These are phyloP conservation scores for Pterocles orientalis DNA, from an alignment of 2,113 vertebrate genomes.

Conservation along the genomic window DNA sequence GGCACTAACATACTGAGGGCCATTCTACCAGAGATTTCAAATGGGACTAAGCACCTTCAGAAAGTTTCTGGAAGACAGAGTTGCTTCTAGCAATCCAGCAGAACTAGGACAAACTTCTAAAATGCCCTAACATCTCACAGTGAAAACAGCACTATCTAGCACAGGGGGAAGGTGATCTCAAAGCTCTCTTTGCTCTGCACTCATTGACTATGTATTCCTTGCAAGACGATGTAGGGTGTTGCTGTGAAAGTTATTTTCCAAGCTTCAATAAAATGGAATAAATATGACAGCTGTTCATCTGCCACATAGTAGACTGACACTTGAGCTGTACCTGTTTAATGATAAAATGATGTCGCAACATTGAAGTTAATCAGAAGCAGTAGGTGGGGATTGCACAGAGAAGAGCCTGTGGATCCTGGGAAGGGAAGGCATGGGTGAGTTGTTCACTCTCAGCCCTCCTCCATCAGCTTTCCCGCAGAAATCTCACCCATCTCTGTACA, in stretches of 20 bases:
- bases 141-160: not conserved
- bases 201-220: not conserved
- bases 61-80: not conserved
- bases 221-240: not conserved
- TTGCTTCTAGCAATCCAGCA: not conserved
- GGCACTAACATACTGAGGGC: not conserved
- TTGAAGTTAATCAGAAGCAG: not conserved
- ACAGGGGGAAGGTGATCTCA: not conserved
- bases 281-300: not conserved
- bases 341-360: not conserved
- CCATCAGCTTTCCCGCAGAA: not conserved
- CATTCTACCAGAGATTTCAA: not conserved
- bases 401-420: not conserved
- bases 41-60: not conserved
- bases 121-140: not conserved
- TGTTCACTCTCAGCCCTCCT: not conserved
- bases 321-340: not conserved
- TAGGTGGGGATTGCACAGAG: not conserved
- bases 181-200: not conserved
- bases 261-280: not conserved
- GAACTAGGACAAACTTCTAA: not conserved
- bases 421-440: not conserved
- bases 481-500: not conserved
- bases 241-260: not conserved
- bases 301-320: not conserved